Conservation (phyloP, 64 coral and sea anemone genomes). For the Stichodactyla mertensii region DNA sequence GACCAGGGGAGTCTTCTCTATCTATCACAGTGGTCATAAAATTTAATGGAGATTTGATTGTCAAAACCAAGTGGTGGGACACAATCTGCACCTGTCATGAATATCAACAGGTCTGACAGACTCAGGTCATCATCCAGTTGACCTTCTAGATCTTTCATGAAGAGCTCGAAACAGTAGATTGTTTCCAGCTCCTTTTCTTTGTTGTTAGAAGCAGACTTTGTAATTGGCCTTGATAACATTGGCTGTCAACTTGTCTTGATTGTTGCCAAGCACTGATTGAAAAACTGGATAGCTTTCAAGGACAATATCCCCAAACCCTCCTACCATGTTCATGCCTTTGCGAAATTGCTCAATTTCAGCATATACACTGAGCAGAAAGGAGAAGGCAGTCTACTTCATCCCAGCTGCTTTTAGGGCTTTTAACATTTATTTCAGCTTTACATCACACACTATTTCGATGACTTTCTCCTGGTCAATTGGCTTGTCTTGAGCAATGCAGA, state of each 20-base stretch:
- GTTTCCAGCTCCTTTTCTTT: constrained; percentile 36
- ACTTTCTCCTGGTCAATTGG: constrained; percentile 36
- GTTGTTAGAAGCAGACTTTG: constrained; percentile 34
- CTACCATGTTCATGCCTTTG: constrained; percentile 40
- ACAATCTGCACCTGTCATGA: constrained; percentile 32
- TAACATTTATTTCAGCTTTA: constrained; percentile 38
- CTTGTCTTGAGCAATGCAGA: constrained; percentile 29
- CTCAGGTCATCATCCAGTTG: constrained; percentile 18
- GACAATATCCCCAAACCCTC: constrained; percentile 34
- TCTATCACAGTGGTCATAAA: constrained; percentile 32
- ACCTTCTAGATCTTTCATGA: constrained; percentile 44
- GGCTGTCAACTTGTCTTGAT: constrained; percentile 8
- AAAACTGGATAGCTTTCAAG: constrained; percentile 34
- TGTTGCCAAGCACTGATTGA: constrained; percentile 22
- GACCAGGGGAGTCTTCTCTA: constrained; percentile 28
- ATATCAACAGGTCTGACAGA: constrained; percentile 28
- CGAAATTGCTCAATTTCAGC: constrained; percentile 39
- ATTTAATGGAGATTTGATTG: background rate
- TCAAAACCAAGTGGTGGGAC: constrained; percentile 25
- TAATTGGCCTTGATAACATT: constrained; percentile 22
- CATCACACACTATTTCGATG: constrained; percentile 37
- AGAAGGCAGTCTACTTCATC: constrained; percentile 34
- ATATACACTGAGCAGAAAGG: constrained; percentile 42
- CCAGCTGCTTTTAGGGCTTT: constrained; percentile 19
- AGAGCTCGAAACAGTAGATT: constrained; percentile 49